Evolutionary conservation across 2,888 invertebrate genomes (phyloP), one percentile per base, ranked within the genome.

Genomic region (Eupithecia subumbrata): DNA sequence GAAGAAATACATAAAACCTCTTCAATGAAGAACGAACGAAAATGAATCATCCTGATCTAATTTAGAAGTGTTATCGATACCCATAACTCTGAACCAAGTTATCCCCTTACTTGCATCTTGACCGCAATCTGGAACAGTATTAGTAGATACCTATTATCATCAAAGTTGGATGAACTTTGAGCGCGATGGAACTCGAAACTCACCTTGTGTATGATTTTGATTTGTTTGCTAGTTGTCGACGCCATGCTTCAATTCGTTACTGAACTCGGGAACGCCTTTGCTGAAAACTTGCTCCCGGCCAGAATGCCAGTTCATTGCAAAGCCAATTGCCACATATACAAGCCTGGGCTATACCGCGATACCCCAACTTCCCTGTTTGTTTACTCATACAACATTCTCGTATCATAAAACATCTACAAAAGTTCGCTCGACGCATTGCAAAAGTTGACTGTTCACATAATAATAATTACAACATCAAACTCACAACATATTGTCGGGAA

Each of bases 321-420:
- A 87, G 87, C 89, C 92, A 90, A 93, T 92, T 93, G 91, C 90
- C 89, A 90, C 89, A 92, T 91, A 93, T 93, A 92, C 91, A 91
- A 92, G 90, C 86, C 89, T 85, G 84, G 86, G 86, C 87, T 87
- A 87, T 86, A 85, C 85, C 85, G 86, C 87, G 87, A 88, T 89
- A 88, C 83, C 85, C 82, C 87, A 92, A 92, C 37, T 67, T 64
- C 64, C 90, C 92, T 91, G 85, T 83, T 84, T 89, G 88, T 89
- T 89, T 88, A 89, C 87, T 89, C 86, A 84, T 85, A 85, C 87
- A 87, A 87, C 88, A 87, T 64, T 30, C 64, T 18, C 64, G 64
- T 87, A 87, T 89, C 87, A 86, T 89, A 88, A 89, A 89, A 85
- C 82, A 82, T 85, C 80, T 80, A 76, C 79, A 74, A 78, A 87